A percentile compares a stretch with the other conserved stretches of the same genome.
Evolutionary conservation across 2,797 vertebrate genomes (phyloP).

Genomic region (Astyanax mexicanus): DNA sequence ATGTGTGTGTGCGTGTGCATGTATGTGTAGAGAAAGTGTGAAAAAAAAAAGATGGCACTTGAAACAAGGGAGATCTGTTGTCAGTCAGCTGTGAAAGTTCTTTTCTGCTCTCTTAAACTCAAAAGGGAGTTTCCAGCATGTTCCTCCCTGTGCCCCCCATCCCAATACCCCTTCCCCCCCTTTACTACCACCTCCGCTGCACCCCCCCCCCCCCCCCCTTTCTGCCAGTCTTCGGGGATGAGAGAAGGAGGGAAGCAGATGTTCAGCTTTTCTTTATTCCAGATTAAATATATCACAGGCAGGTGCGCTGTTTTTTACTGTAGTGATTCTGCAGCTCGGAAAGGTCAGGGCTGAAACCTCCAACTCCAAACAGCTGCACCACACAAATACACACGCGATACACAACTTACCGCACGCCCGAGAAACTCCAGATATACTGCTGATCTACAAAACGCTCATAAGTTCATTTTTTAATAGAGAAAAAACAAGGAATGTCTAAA

Average conservation of each 20-base stretch:
- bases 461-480: no score
- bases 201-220: neutral
- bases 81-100: no score
- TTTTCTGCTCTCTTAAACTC: no score
- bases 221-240: neutral
- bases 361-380: neutral
- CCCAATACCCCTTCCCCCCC: no score
- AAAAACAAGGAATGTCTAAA: no score
- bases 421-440: neutral
- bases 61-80: no score
- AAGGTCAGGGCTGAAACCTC: neutral
- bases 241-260: conserved; percentile 19
- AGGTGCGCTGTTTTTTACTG: conserved; percentile 22
- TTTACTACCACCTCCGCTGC: conserved; percentile 4
- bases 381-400: no score
- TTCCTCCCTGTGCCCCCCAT: no score
- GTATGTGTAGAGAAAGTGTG: no score
- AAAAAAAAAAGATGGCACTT: no score
- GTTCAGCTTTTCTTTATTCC: neutral
- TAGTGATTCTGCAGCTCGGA: neutral
- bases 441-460: neutral
- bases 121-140: no score
- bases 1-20: no score
- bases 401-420: neutral
- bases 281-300: conserved; percentile 6